These are phyloP conservation scores for Ceraclea dissimilis DNA, from an alignment of 2,888 invertebrate genomes.

Conservation along the genomic window DNA sequence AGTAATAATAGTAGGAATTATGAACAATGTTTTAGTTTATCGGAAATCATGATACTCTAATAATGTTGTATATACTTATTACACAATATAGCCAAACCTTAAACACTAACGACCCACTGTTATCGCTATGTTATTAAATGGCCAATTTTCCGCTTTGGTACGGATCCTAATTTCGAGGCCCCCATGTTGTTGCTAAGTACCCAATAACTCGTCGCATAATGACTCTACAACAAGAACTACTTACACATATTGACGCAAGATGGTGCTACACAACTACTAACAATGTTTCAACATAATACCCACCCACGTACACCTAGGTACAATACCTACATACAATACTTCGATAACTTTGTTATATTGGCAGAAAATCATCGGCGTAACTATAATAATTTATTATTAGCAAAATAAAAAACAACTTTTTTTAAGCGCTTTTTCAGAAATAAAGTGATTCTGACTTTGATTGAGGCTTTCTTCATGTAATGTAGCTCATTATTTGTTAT, in stretches of 20 bases:
- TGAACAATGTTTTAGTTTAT: constrained; percentile 4
- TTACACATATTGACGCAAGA: neutral
- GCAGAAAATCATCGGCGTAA: too few species aligned
- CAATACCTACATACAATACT: too few species aligned
- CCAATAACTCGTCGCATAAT: constrained; percentile 1
- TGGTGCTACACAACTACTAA: neutral
- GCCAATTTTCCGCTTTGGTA: constrained; percentile 23
- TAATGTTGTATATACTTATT: neutral
- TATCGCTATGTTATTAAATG: constrained; percentile 22
- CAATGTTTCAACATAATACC: too few species aligned
- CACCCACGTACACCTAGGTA: too few species aligned
- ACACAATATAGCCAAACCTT: constrained; percentile 14
- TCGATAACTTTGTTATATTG: too few species aligned
- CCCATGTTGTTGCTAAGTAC: constrained; percentile 6
- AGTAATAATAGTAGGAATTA: too few species aligned
- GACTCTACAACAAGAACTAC: neutral
- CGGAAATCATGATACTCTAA: constrained; percentile 17
- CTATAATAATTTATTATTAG: too few species aligned
- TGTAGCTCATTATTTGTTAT: too few species aligned
- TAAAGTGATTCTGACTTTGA: too few species aligned
- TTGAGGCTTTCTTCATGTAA: too few species aligned
- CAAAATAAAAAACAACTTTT: too few species aligned
- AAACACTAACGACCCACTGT: constrained; percentile 9
- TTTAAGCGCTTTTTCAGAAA: too few species aligned
- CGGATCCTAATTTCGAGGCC: constrained; percentile 6